A percentile compares a stretch with the other conserved stretches of the same genome.
phyloP scores from a whole-genome alignment of 2,888 invertebrate genomes.

The Nycteola revayana region DNA sequence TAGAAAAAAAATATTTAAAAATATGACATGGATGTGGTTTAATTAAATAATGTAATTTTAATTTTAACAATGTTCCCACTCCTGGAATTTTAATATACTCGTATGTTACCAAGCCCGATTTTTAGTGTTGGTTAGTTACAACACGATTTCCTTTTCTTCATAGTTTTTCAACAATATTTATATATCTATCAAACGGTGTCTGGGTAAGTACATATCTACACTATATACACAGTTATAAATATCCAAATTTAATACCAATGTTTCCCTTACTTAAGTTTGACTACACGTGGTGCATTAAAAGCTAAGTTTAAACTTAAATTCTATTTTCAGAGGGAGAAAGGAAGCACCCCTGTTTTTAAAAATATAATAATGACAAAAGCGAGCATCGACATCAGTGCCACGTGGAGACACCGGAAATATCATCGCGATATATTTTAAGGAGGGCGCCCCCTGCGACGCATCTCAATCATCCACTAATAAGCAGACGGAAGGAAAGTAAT shows the following conservation, averaged over 20 bases:
- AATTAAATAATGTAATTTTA: too few relatives aligned
- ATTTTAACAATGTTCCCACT: too few relatives aligned
- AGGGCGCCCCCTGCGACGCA: constrained; percentile 78
- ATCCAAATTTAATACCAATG: constrained; percentile 20
- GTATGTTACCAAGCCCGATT: too few relatives aligned
- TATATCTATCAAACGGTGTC: too few relatives aligned
- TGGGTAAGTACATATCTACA: too few relatives aligned
- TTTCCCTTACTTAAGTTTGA: constrained; percentile 17
- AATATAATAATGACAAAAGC: constrained; percentile 45
- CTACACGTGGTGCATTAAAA: constrained; percentile 24
- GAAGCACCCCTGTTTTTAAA: constrained; percentile 37
- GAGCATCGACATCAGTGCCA: constrained; percentile 42
- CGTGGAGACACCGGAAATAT: constrained; percentile 69
- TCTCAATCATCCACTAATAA: constrained; percentile 80
- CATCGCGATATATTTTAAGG: constrained; percentile 63
- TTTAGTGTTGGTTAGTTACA: too few relatives aligned
- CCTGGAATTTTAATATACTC: too few relatives aligned
- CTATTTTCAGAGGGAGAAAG: constrained; percentile 30
- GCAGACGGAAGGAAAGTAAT: constrained; percentile 79
- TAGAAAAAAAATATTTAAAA: too few relatives aligned
- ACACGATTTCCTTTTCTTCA: too few relatives aligned
- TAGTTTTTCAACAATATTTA: too few relatives aligned
- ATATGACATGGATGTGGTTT: too few relatives aligned
- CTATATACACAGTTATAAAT: too few relatives aligned
- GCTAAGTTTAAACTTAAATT: constrained; percentile 22